Conservation (phyloP, 2,113 vertebrate species). For the Haemorhous mexicanus region DNA sequence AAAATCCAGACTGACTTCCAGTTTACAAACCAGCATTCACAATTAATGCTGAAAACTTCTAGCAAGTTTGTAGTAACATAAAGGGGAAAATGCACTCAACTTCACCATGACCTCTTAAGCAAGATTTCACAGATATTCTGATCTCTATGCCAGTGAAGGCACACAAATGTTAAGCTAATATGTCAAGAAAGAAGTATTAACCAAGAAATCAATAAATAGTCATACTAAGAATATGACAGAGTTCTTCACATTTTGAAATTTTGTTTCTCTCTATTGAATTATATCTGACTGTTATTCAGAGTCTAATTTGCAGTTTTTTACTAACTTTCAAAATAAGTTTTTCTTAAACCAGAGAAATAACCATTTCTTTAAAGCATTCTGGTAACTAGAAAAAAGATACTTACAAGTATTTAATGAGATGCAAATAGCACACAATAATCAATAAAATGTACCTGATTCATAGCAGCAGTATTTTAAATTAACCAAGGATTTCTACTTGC, state of each 20-base stretch:
- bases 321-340: not conserved
- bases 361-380: not conserved
- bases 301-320: not conserved
- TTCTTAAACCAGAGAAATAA: not conserved
- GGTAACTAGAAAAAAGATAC: not conserved
- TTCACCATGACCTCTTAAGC: not conserved
- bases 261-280: not conserved
- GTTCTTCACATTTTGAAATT: not conserved
- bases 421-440: not conserved
- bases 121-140: not conserved
- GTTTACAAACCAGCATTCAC: not conserved
- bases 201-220: not conserved
- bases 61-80: not conserved
- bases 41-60: not conserved
- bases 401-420: not conserved
- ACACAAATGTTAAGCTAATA: not conserved
- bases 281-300: not conserved
- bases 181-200: not conserved
- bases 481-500: not conserved
- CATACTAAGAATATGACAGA: not conserved
- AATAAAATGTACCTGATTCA: not conserved
- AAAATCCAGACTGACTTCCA: not conserved
- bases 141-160: not conserved
- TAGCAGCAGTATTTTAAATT: not conserved
- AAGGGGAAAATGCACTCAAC: not conserved